phyloP scores from a whole-genome alignment of 2,888 invertebrate species.

The Clusia tigrina region DNA sequence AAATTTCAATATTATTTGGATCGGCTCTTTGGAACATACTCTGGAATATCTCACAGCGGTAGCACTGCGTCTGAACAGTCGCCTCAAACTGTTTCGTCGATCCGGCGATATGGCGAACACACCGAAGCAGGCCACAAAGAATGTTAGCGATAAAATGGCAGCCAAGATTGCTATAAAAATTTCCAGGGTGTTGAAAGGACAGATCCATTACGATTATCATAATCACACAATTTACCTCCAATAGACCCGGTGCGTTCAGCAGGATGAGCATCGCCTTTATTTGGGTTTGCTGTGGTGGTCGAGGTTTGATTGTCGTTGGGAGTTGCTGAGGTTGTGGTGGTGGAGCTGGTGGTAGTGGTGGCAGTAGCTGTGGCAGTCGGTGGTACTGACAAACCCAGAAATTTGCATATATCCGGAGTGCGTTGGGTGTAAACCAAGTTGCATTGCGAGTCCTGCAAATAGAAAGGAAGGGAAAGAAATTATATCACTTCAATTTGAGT shows the following conservation, averaged over 20 bases:
- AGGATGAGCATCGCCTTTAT: constrained; percentile 31
- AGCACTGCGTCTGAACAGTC: constrained; percentile 50
- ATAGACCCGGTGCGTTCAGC: constrained; percentile 48
- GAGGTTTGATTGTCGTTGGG: constrained; percentile 20
- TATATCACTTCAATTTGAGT: too few relatives aligned
- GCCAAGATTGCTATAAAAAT: constrained; percentile 48
- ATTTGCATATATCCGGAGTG: constrained; percentile 60
- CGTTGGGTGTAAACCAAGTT: constrained; percentile 58
- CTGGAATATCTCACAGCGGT: constrained; percentile 58
- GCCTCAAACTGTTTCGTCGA: constrained; percentile 51
- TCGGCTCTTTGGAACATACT: constrained; percentile 38
- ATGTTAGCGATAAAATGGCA: constrained; percentile 51
- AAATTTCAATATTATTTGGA: not conserved
- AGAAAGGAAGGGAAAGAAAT: too few relatives aligned
- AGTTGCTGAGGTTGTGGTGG: constrained; percentile 33
- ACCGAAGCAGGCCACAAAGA: constrained; percentile 52
- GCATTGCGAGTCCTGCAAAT: constrained; percentile 51
- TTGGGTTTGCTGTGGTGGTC: constrained; percentile 14
- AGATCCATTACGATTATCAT: not conserved
- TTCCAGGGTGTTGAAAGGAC: not conserved
- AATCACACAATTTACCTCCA: constrained; percentile 49
- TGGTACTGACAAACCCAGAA: constrained; percentile 50
- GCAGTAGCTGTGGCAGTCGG: constrained; percentile 13
- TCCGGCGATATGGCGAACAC: constrained; percentile 55
- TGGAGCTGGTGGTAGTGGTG: constrained; percentile 28